Evolutionary conservation across 2,888 invertebrate species (phyloP).

Genomic region (Tanypteryx hageni): DNA sequence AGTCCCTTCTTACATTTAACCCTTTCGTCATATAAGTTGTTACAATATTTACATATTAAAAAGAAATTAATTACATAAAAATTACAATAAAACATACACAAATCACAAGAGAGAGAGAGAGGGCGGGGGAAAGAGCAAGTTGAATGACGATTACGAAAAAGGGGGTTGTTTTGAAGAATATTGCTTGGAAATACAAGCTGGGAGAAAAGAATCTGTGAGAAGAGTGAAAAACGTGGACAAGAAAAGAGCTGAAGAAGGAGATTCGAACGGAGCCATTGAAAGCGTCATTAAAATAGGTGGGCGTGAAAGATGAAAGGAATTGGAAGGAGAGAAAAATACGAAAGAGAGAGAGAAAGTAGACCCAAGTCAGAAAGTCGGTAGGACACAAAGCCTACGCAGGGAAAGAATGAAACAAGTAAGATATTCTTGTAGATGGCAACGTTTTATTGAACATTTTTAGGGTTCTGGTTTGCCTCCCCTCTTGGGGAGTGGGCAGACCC

Average conservation of each 20-base stretch:
- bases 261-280: not conserved
- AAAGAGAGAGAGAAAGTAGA: not conserved
- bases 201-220: not conserved
- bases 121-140: no score
- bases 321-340: not conserved
- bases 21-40: no score
- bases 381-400: not conserved
- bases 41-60: no score
- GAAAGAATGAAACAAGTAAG: no score
- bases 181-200: not conserved
- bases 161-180: not conserved
- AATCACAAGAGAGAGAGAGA: no score
- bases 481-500: no score
- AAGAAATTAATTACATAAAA: no score
- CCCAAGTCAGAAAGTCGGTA: not conserved
- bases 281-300: not conserved
- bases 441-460: no score
- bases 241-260: not conserved
- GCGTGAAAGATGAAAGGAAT: not conserved
- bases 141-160: not conserved
- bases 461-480: no score
- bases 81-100: no score
- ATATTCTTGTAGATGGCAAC: no score
- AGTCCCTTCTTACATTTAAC: no score
- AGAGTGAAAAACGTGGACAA: not conserved